These are phyloP conservation scores for Aphyosemion australe DNA, from an alignment of 2,113 vertebrate genomes.

Conservation along the genomic window DNA sequence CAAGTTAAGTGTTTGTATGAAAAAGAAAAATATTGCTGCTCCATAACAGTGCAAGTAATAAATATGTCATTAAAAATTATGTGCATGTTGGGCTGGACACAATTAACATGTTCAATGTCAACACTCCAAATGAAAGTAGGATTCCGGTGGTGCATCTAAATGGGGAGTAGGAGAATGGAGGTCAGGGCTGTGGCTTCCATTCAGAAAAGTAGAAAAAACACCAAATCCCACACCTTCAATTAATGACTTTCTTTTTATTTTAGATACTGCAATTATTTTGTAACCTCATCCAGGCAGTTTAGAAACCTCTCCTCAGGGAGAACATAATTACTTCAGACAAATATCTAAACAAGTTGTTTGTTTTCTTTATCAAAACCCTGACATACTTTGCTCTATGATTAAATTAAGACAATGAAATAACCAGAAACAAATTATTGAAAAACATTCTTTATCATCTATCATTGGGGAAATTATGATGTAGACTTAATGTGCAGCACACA, in stretches of 20 bases:
- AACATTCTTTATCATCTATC: no score
- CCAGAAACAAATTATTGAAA: neutral
- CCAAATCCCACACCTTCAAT: neutral
- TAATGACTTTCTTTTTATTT: neutral
- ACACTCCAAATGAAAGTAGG: neutral
- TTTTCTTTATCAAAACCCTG: neutral
- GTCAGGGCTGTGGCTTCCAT: slow-evolving; percentile 8
- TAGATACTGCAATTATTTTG: no score
- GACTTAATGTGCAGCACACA: no score
- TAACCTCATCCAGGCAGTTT: neutral
- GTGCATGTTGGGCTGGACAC: no score
- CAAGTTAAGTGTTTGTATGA: neutral
- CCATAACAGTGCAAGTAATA: neutral
- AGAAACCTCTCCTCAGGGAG: neutral
- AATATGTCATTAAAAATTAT: no score
- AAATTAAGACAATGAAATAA: neutral
- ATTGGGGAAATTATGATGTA: neutral
- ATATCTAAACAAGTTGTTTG: neutral
- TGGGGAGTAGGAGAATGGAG: slow-evolving; percentile 4
- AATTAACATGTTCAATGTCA: slow-evolving; percentile 3
- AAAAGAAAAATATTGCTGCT: neutral
- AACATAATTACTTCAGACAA: neutral
- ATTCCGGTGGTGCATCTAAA: neutral
- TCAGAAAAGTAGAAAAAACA: neutral
- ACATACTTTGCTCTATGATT: neutral